phyloP scores from a whole-genome alignment of 1,140 invertebrate species.

The Lepidurus arcticus region DNA sequence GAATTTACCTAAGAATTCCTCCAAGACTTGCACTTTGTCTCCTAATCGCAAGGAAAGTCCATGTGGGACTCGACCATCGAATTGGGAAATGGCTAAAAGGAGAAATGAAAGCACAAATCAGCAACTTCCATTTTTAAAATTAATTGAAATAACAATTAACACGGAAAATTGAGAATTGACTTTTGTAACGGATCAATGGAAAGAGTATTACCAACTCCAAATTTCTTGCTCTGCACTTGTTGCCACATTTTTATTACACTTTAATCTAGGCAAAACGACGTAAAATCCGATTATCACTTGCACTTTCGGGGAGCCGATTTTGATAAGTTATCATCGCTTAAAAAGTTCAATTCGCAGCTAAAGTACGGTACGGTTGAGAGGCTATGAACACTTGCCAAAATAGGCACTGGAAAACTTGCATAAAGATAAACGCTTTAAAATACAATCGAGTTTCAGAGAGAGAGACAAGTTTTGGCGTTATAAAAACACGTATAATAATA shows the following conservation, averaged over 20 bases:
- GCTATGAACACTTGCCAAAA: background rate
- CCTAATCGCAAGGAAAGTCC: constrained; percentile 79
- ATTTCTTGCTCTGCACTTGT: background rate
- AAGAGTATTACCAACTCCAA: background rate
- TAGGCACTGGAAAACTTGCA: background rate
- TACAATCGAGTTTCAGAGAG: too few species aligned
- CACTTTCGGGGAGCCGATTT: background rate
- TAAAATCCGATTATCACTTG: background rate
- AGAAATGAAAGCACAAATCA: constrained; percentile 40
- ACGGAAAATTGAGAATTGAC: background rate
- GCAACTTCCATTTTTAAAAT: background rate
- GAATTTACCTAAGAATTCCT: constrained; percentile 68
- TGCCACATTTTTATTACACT: background rate
- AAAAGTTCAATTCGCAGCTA: background rate
- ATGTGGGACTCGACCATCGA: constrained; percentile 71
- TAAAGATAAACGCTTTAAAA: background rate
- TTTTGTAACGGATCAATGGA: background rate
- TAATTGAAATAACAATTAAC: background rate
- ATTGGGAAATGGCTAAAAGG: constrained; percentile 79
- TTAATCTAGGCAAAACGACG: background rate
- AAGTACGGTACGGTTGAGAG: background rate
- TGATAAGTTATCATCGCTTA: background rate
- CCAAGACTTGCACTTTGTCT: constrained; percentile 81
- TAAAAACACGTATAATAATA: too few species aligned
- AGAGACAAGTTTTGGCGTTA: too few species aligned